Conservation (phyloP, 2,113 vertebrate species). For the Macrotis lagotis region DNA sequence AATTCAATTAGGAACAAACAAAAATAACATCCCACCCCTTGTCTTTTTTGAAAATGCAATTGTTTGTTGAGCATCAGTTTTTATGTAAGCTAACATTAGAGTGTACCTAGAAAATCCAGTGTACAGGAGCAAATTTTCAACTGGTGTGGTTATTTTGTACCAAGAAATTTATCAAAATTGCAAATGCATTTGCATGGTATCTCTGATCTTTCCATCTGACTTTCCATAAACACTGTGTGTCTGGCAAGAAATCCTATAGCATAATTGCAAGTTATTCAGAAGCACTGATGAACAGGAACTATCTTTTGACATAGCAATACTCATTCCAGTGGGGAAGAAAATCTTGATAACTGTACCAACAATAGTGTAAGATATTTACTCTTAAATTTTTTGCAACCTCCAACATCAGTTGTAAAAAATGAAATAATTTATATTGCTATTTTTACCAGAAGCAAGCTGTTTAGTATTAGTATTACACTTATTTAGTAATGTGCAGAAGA, state of each 20-base stretch:
- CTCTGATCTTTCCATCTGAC: too few species aligned
- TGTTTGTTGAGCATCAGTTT: constrained; percentile 12
- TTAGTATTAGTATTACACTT: not conserved
- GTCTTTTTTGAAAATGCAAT: not conserved
- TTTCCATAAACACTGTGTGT: too few species aligned
- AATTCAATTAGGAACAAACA: not conserved
- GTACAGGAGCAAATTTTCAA: too few species aligned
- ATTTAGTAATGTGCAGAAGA: not conserved
- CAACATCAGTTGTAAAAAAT: too few species aligned
- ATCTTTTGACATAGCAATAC: constrained; percentile 28
- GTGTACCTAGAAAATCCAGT: too few species aligned
- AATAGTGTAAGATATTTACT: constrained; percentile 16
- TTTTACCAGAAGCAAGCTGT: not conserved
- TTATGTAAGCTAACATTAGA: too few species aligned
- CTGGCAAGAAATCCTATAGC: not conserved
- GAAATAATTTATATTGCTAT: too few species aligned
- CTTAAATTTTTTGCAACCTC: constrained; percentile 24
- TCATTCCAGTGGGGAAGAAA: constrained; percentile 38
- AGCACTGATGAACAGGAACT: constrained; percentile 40
- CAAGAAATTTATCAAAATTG: too few species aligned
- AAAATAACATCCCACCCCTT: constrained; percentile 5
- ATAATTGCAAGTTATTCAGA: constrained; percentile 32
- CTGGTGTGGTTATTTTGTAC: too few species aligned
- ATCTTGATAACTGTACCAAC: not conserved
- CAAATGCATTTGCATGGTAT: too few species aligned